Evolutionary conservation across 2,888 invertebrate genomes (phyloP).

Genomic region (Tiliacea aurago): DNA sequence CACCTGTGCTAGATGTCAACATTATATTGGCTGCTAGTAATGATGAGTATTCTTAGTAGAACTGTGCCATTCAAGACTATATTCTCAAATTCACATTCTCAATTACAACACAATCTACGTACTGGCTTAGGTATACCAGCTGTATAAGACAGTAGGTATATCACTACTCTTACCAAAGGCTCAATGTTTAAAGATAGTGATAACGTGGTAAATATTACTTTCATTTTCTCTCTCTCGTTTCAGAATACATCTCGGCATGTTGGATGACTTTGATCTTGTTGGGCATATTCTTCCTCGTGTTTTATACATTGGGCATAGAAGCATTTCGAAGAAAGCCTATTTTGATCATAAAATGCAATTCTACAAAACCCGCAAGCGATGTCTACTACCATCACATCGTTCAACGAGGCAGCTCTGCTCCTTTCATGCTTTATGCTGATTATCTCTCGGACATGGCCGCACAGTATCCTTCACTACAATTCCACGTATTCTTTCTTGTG

Average conservation of each 20-base stretch:
- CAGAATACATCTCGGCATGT: slow-evolving; percentile 85
- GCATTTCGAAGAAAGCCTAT: slow-evolving; percentile 77
- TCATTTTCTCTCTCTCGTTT: slow-evolving; percentile 50
- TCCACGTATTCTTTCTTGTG: slow-evolving; percentile 81
- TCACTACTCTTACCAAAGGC: neutral
- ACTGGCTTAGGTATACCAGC: no score
- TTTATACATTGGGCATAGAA: slow-evolving; percentile 80
- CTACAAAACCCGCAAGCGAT: slow-evolving; percentile 74
- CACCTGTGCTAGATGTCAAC: neutral
- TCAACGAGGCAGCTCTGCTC: slow-evolving; percentile 70
- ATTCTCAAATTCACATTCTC: neutral
- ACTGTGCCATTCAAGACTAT: neutral
- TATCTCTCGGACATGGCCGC: slow-evolving; percentile 79
- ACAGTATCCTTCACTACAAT: slow-evolving; percentile 77
- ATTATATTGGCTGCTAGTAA: neutral
- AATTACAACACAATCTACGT: neutral
- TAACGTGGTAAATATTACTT: neutral
- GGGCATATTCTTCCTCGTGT: slow-evolving; percentile 80
- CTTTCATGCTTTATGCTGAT: slow-evolving; percentile 75
- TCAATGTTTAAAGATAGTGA: neutral
- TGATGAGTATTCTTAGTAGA: neutral
- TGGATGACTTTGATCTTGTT: slow-evolving; percentile 85
- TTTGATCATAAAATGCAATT: slow-evolving; percentile 76
- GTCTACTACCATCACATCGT: slow-evolving; percentile 82
- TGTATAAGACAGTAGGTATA: neutral